Evolutionary conservation across 2,888 invertebrate genomes (phyloP), one percentile per base, ranked within the genome.

Genomic region (Homarus gammarus): DNA sequence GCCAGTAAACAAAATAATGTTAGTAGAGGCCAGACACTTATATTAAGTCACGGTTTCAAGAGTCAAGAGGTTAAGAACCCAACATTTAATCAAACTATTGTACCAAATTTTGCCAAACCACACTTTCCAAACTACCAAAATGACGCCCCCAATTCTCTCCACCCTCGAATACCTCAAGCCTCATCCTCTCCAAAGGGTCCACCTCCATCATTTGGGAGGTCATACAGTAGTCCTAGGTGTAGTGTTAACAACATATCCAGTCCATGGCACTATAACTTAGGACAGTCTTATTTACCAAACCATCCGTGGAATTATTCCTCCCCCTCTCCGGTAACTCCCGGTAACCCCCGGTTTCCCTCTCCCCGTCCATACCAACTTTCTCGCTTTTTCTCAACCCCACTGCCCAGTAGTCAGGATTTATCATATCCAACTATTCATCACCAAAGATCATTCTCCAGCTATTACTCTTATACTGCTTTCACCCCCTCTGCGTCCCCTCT

Each of bases 31-130:
- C 84, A 77, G 70, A 84, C 51, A 56, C 77, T 72, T 27, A 49
- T 38, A 27, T 56, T 87, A 56, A 77, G 75, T 51, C 84, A 70
- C 27, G 38, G 56, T 56, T 33, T 72, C 18, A 79, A 79, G 36
- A 91, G 73, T 72, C 85, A 75, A 72, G 92, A 91, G 72, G 90
- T 92, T 33, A 92, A 91, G 70, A 91, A 89, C 70, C 92, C 92
- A 49, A 92, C 92, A 15, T 85, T 92, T 31, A 92, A 92, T 87
- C 92, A 92, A 84, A 92, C 92, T 33, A 92, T 92, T 68, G 92
- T 92, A 36, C 92, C 92, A 68, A 88, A 92, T 75, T 92, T 92
- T 92, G 92, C 92, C 70, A 92, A 92, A 72, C 92, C 92, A 68
- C 92, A 91, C 40, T 92, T 92, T 38, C 88, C 88, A 49, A 89